These are phyloP conservation scores for Lichenostomus cassidix DNA, from an alignment of 2,113 vertebrate genomes.

Conservation along the genomic window DNA sequence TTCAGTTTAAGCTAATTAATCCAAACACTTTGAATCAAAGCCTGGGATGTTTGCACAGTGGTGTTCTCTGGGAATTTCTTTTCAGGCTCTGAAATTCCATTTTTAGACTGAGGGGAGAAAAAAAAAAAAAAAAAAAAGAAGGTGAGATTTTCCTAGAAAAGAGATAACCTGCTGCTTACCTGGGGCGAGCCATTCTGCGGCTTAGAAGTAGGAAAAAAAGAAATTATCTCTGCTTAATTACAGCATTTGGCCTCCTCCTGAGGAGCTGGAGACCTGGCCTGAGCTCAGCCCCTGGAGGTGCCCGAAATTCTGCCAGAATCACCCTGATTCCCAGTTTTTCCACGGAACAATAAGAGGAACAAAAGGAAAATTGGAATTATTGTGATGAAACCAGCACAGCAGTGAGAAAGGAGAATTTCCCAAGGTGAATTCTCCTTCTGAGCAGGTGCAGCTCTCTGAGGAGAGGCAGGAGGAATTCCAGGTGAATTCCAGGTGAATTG, in stretches of 20 bases:
- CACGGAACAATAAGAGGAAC: neutral
- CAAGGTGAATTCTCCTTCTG: neutral
- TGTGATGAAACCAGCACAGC: neutral
- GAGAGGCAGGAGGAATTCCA: neutral
- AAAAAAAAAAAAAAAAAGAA: neutral
- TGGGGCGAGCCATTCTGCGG: neutral
- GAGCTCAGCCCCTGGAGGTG: neutral
- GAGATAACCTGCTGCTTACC: neutral
- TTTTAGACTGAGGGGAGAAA: neutral
- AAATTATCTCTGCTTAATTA: neutral
- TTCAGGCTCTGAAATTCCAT: conserved; percentile 22
- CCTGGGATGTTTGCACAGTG: conserved; percentile 43
- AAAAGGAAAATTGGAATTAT: neutral
- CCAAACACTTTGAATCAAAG: conserved; percentile 51
- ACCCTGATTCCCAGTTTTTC: conserved; percentile 2
- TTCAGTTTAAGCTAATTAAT: conserved; percentile 63
- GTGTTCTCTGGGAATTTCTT: conserved; percentile 47
- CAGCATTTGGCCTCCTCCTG: neutral
- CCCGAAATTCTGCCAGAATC: neutral
- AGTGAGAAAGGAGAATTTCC: neutral
- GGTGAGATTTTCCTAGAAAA: conserved; percentile 38
- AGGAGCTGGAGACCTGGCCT: neutral
- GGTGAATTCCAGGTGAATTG: neutral
- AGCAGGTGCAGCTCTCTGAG: neutral
- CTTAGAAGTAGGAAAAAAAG: neutral